A percentile compares a stretch with the other conserved stretches of the same genome.
These are phyloP conservation scores for Idaea straminata DNA, from an alignment of 2,888 invertebrate species.

Conservation along the genomic window DNA sequence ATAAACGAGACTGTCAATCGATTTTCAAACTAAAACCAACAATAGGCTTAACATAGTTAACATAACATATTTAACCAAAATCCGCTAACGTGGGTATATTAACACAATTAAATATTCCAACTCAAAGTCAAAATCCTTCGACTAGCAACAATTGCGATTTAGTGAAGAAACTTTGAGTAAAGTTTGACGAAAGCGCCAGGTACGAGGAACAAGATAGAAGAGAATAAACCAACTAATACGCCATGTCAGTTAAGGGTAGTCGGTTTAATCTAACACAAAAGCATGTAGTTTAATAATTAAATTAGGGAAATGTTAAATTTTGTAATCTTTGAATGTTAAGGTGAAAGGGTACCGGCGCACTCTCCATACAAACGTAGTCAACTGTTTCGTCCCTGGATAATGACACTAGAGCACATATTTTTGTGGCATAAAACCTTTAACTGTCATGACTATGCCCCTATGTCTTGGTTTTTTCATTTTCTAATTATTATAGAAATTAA, in stretches of 20 bases:
- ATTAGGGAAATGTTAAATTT: neutral
- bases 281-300: neutral
- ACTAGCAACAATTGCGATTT: slow-evolving; percentile 50
- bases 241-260: slow-evolving; percentile 13
- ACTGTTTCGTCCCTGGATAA: no score
- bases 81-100: neutral
- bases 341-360: no score
- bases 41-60: neutral
- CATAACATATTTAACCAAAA: neutral
- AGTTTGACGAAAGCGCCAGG: slow-evolving; percentile 43
- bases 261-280: neutral
- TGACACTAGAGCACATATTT: no score
- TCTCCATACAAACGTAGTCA: no score
- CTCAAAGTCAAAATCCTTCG: slow-evolving; percentile 34
- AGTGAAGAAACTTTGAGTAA: slow-evolving; percentile 40
- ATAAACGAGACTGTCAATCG: neutral
- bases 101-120: slow-evolving; percentile 1
- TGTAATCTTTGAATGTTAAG: neutral
- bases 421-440: no score
- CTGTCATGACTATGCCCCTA: no score
- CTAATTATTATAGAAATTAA: no score
- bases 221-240: slow-evolving; percentile 20
- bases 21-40: neutral
- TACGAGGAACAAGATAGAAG: slow-evolving; percentile 34
- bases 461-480: no score